phyloP scores from a whole-genome alignment of 2,797 vertebrate species.

The Brachyalestes nurse region DNA sequence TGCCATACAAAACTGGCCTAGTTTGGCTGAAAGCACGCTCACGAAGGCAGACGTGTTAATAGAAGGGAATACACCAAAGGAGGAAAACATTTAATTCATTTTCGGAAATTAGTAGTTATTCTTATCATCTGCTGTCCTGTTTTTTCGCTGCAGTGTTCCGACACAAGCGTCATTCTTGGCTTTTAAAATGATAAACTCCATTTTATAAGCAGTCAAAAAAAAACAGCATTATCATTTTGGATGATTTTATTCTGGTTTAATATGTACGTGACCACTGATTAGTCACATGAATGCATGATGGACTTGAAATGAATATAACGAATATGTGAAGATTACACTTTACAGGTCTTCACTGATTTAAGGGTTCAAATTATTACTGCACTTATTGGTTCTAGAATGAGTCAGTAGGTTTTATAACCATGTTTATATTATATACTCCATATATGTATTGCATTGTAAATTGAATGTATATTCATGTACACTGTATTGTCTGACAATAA shows the following conservation, averaged over 20 bases:
- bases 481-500: neutral
- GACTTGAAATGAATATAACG: slow-evolving; percentile 17
- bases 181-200: neutral
- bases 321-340: slow-evolving; percentile 30
- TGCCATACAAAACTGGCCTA: neutral
- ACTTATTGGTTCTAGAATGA: neutral
- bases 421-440: slow-evolving; percentile 37
- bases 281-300: slow-evolving; percentile 23
- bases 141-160: neutral
- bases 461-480: slow-evolving; percentile 20
- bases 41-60: neutral
- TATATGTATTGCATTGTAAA: slow-evolving; percentile 28
- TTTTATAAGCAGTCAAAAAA: neutral
- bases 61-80: neutral
- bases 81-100: neutral
- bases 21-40: neutral
- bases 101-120: neutral
- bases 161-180: neutral
- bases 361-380: neutral
- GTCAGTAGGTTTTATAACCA: neutral
- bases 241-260: slow-evolving; percentile 49
- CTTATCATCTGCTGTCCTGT: neutral
- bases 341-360: neutral
- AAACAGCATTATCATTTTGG: neutral
- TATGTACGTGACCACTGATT: slow-evolving; percentile 22